Evolutionary conservation across 2,113 vertebrate genomes (phyloP).

Genomic region (Ceratotherium simum): DNA sequence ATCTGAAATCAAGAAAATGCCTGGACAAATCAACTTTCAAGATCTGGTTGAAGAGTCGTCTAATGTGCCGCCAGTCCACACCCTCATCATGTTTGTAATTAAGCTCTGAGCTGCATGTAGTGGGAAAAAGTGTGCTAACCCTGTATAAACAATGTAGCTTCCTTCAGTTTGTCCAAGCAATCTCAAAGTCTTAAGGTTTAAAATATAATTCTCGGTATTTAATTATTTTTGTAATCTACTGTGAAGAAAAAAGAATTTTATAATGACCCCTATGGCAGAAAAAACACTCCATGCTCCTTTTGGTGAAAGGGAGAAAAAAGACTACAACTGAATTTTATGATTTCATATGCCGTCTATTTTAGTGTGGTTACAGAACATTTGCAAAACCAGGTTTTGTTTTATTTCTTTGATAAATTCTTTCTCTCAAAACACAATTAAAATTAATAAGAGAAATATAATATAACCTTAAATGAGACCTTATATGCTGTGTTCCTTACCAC

Average conservation of each 20-base stretch:
- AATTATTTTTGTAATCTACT: background rate
- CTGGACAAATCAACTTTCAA: constrained; percentile 1
- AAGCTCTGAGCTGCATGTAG: background rate
- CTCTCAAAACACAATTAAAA: constrained; percentile 84
- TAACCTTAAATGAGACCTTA: constrained; percentile 83
- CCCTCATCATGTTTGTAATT: background rate
- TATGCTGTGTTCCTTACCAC: constrained; percentile 83
- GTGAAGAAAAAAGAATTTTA: background rate
- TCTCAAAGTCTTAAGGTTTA: background rate
- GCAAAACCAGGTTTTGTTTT: constrained; percentile 69
- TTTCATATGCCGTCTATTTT: constrained; percentile 51
- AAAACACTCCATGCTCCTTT: background rate
- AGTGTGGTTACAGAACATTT: constrained; percentile 47
- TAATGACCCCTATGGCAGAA: background rate
- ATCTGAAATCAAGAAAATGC: constrained; percentile 52
- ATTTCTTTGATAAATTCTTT: constrained; percentile 82
- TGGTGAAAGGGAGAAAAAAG: background rate
- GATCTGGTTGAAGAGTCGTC: background rate
- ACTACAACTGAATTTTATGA: constrained; percentile 41
- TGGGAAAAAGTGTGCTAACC: background rate
- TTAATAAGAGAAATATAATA: constrained; percentile 84
- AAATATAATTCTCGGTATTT: constrained; percentile 14
- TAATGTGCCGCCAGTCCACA: background rate
- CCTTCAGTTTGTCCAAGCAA: background rate
- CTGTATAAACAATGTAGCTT: background rate